Conservation (phyloP, 2,797 vertebrate species). For the Gephyroberyx darwinii region DNA sequence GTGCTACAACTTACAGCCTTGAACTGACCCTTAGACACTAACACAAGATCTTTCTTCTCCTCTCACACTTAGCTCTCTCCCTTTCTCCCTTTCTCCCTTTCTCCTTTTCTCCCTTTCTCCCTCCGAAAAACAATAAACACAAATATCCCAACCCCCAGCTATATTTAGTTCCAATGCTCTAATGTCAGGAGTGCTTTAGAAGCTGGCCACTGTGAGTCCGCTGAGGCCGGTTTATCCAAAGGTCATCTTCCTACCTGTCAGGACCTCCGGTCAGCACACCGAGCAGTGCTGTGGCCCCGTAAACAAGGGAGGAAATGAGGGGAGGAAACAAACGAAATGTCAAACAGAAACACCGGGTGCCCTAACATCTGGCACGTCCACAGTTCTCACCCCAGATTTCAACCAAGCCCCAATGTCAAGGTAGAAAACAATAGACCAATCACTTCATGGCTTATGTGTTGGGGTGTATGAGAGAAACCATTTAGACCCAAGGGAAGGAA, state of each 20-base stretch:
- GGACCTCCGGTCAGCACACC: slow-evolving; percentile 14
- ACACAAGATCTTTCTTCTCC: slow-evolving; percentile 3
- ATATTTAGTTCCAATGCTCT: too few species aligned
- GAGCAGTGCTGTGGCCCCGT: not conserved
- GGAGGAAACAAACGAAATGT: slow-evolving; percentile 37
- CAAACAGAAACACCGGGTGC: slow-evolving; percentile 24
- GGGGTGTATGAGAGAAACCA: slow-evolving; percentile 11
- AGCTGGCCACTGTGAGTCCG: slow-evolving; percentile 14
- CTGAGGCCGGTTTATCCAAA: slow-evolving; percentile 51
- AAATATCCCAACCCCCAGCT: too few species aligned
- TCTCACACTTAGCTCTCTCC: not conserved
- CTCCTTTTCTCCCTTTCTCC: not conserved
- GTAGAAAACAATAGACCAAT: slow-evolving; percentile 1
- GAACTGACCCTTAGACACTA: not conserved
- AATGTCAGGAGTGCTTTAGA: slow-evolving; percentile 8
- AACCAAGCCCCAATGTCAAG: not conserved
- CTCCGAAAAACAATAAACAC: slow-evolving; percentile 26
- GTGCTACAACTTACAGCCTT: slow-evolving; percentile 6
- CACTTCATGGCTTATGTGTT: slow-evolving; percentile 19
- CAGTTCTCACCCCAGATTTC: slow-evolving; percentile 5
- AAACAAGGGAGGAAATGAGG: not conserved
- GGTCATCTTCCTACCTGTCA: slow-evolving; percentile 61
- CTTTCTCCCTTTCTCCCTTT: not conserved
- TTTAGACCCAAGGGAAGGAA: slow-evolving; percentile 23
- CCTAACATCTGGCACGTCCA: slow-evolving; percentile 25